A percentile compares a stretch with the other conserved stretches of the same genome.
phyloP scores from a whole-genome alignment of 2,797 vertebrate genomes.

The Morelia viridis region DNA sequence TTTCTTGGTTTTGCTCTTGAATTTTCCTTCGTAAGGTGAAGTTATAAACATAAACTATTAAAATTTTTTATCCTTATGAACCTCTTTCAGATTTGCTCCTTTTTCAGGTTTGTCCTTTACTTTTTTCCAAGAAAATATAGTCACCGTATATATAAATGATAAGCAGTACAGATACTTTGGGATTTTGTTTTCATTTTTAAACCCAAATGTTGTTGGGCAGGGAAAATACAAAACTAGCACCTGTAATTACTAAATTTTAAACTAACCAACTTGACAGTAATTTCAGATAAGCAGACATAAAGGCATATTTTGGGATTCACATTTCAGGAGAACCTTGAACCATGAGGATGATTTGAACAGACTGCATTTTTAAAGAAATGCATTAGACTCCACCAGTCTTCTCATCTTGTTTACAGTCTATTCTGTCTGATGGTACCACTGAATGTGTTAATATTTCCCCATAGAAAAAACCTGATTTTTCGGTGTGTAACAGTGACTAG shows the following conservation, averaged over 20 bases:
- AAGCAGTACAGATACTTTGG: neutral
- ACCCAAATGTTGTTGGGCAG: neutral
- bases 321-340: too few relatives aligned
- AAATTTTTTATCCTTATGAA: neutral
- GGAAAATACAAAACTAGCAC: neutral
- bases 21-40: neutral
- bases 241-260: neutral
- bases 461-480: too few relatives aligned
- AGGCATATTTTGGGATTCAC: neutral
- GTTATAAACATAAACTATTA: neutral
- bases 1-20: too few relatives aligned
- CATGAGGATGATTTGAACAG: too few relatives aligned
- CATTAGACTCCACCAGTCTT: too few relatives aligned
- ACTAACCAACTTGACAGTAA: neutral
- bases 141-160: neutral
- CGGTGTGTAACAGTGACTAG: too few relatives aligned
- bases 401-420: too few relatives aligned
- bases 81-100: neutral
- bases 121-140: neutral
- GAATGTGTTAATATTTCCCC: too few relatives aligned
- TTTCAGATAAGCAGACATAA: neutral
- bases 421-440: too few relatives aligned
- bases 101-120: neutral
- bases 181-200: neutral
- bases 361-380: too few relatives aligned